Percentiles rank a stretch among this genome's conserved stretches.
phyloP scores from a whole-genome alignment of 2,797 vertebrate species.

The Acipenser oxyrinchus region DNA sequence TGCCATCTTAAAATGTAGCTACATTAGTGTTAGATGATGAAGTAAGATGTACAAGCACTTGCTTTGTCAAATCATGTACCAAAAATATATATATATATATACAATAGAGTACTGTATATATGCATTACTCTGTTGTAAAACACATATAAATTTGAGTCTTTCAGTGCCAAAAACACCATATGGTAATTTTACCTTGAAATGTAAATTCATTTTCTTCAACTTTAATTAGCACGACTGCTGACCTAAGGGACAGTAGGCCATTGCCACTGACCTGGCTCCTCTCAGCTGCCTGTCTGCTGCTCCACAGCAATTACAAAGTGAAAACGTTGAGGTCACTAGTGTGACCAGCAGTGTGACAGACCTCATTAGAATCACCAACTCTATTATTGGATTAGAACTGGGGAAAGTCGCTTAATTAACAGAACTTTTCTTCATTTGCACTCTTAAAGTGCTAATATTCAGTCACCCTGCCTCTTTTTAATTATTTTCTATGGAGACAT shows the following conservation, averaged over 20 bases:
- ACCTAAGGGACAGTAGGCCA: not conserved
- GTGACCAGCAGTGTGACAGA: conserved; percentile 41
- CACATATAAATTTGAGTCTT: too few species aligned
- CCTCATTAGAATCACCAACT: conserved; percentile 35
- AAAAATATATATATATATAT: too few species aligned
- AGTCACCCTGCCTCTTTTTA: conserved; percentile 38
- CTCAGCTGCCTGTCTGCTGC: conserved; percentile 21
- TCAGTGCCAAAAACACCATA: too few species aligned
- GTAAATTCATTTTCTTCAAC: not conserved
- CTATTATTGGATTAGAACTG: conserved; percentile 47
- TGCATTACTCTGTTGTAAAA: too few species aligned
- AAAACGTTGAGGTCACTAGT: conserved; percentile 34
- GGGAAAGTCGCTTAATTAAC: conserved; percentile 49
- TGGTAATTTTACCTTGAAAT: too few species aligned
- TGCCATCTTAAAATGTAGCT: too few species aligned
- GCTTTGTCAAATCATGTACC: too few species aligned
- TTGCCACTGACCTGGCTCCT: not conserved
- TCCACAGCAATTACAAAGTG: conserved; percentile 15
- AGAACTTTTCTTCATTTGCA: conserved; percentile 53
- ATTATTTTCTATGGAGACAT: conserved; percentile 39
- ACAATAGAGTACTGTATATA: too few species aligned
- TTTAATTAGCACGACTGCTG: conserved; percentile 1
- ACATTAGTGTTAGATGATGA: too few species aligned
- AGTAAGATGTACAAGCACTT: too few species aligned
- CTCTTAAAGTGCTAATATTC: conserved; percentile 39